phyloP scores from a whole-genome alignment of 2,888 invertebrate genomes.

The Eremobia ochroleuca region DNA sequence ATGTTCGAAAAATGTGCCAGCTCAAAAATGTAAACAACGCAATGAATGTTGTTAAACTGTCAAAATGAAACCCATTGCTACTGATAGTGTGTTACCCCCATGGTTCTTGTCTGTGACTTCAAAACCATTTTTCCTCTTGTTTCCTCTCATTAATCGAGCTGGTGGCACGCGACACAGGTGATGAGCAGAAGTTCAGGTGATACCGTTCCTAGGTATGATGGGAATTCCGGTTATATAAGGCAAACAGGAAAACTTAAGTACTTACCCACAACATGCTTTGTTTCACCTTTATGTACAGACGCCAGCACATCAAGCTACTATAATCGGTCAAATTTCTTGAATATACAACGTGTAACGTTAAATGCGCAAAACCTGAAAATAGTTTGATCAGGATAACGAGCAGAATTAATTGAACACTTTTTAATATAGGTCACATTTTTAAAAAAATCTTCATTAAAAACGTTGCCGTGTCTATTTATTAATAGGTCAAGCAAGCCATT shows the following conservation, averaged over 20 bases:
- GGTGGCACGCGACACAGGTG: not conserved
- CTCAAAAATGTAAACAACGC: not conserved
- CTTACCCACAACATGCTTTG: not conserved
- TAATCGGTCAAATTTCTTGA: too few relatives aligned
- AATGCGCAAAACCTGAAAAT: too few relatives aligned
- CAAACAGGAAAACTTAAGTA: constrained; percentile 31
- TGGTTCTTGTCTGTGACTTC: constrained; percentile 12
- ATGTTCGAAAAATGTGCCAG: not conserved
- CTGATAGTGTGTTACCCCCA: not conserved
- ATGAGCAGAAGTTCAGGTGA: constrained; percentile 25
- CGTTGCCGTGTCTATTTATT: too few relatives aligned
- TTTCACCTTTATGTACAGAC: not conserved
- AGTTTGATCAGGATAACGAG: too few relatives aligned
- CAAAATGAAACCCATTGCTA: not conserved
- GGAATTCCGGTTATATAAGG: not conserved
- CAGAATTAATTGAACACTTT: too few relatives aligned
- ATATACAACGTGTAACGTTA: too few relatives aligned
- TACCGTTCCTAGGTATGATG: not conserved
- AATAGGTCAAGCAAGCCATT: too few relatives aligned
- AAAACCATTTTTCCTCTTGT: constrained; percentile 44
- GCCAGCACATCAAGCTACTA: too few relatives aligned
- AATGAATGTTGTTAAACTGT: not conserved
- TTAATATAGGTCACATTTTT: too few relatives aligned
- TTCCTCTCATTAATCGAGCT: constrained; percentile 19
- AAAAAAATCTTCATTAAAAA: too few relatives aligned